These are phyloP conservation scores for Vimba vimba DNA, from an alignment of 2,113 vertebrate species.

Conservation along the genomic window DNA sequence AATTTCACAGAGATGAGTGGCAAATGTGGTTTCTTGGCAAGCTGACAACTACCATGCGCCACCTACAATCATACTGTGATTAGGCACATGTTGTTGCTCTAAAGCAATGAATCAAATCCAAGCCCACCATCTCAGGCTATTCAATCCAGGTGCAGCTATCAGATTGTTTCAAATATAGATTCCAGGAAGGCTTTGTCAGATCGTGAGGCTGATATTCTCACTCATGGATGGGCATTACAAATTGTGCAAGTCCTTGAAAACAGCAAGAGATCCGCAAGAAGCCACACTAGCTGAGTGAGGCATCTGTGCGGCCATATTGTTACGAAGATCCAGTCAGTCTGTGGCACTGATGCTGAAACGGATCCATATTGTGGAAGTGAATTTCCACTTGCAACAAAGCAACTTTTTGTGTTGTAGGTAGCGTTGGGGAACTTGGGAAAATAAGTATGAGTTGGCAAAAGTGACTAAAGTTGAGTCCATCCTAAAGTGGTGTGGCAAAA, in stretches of 20 bases:
- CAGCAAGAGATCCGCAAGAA: conserved; percentile 7
- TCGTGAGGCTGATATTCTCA: not conserved
- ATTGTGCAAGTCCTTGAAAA: conserved; percentile 25
- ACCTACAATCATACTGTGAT: not conserved
- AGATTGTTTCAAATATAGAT: not conserved
- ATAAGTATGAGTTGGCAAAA: not conserved
- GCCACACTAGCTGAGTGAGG: not conserved
- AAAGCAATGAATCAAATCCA: not conserved
- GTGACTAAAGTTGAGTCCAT: not conserved
- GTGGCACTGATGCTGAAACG: conserved; percentile 6
- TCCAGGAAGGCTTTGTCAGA: not conserved
- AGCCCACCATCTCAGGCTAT: not conserved
- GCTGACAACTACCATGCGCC: not conserved
- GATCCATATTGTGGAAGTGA: conserved; percentile 18
- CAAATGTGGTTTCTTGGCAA: not conserved
- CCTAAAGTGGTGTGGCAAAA: not conserved
- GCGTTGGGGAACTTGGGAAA: not conserved
- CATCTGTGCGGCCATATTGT: conserved; percentile 36
- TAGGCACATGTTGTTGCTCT: not conserved
- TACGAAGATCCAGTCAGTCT: not conserved
- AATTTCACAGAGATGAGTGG: no score
- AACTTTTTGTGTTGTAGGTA: not conserved
- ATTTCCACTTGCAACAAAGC: not conserved
- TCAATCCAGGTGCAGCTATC: conserved; percentile 20
- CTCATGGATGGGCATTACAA: conserved; percentile 18